A percentile compares a stretch with the other conserved stretches of the same genome.
Evolutionary conservation across 2,797 vertebrate species (phyloP).

Genomic region (Octomys mimax): DNA sequence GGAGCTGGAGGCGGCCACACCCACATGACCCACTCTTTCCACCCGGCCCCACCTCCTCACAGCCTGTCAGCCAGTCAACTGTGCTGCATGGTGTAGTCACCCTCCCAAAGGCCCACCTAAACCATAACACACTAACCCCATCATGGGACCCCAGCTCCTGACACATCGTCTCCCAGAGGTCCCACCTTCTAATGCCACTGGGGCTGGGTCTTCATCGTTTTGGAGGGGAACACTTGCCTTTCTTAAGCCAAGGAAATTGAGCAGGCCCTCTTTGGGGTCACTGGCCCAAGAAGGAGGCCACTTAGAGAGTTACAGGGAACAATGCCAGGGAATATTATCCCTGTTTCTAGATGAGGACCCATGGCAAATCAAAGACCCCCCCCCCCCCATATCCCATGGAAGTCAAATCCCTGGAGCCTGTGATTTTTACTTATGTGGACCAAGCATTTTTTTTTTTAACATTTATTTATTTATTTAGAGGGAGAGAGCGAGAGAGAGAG

Average conservation of each 20-base stretch:
- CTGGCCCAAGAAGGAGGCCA: neutral
- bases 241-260: neutral
- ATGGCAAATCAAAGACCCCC: neutral
- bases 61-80: neutral
- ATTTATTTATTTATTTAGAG: too few relatives aligned
- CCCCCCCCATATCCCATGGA: neutral
- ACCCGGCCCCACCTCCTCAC: neutral
- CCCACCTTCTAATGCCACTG: neutral
- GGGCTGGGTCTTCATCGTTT: neutral
- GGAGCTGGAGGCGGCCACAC: neutral
- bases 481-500: too few relatives aligned
- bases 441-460: slow-evolving; percentile 15
- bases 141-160: neutral
- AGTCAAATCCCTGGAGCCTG: neutral
- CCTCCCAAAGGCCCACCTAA: neutral
- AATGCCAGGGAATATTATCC: neutral
- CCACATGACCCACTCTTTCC: neutral
- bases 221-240: neutral
- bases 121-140: neutral
- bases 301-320: neutral
- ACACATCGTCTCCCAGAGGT: neutral
- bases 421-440: neutral
- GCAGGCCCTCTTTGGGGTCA: neutral
- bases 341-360: neutral
- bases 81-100: neutral